Evolutionary conservation across 2,113 vertebrate genomes (phyloP).

Genomic region (Gallinago media): DNA sequence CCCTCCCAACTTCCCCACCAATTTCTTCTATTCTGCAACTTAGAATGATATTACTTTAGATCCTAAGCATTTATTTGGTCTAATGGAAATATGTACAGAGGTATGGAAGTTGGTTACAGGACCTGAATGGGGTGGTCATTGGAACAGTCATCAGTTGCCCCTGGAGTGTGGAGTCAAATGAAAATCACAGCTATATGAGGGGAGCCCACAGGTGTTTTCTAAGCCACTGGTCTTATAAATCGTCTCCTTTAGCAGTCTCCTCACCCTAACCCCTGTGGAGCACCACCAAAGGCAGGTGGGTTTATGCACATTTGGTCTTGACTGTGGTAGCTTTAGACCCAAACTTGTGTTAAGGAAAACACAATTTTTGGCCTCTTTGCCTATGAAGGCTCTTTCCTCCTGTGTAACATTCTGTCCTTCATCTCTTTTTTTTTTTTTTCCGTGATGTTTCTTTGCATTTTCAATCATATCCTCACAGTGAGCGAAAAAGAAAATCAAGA

Average conservation of each 20-base stretch:
- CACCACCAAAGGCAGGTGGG: background rate
- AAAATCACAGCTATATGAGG: background rate
- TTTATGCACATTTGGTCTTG: background rate
- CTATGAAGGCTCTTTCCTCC: background rate
- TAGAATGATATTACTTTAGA: background rate
- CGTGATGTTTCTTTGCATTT: background rate
- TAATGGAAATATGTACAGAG: background rate
- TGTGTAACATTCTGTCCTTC: background rate
- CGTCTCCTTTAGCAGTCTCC: background rate
- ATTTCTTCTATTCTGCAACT: background rate
- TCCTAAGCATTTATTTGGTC: background rate
- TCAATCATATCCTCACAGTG: background rate
- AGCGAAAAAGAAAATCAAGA: conserved; percentile 48
- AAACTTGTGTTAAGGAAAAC: background rate
- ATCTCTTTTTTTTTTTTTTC: background rate
- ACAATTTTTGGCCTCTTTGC: background rate
- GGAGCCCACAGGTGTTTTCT: background rate
- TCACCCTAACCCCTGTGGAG: background rate
- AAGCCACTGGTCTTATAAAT: background rate
- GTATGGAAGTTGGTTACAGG: background rate
- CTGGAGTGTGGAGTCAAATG: background rate
- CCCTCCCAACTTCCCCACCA: background rate
- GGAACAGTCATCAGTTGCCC: background rate
- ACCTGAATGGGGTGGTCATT: background rate
- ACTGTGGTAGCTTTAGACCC: background rate